Conservation (phyloP, 2,113 vertebrate species). For the Triplophysa tibetana region DNA sequence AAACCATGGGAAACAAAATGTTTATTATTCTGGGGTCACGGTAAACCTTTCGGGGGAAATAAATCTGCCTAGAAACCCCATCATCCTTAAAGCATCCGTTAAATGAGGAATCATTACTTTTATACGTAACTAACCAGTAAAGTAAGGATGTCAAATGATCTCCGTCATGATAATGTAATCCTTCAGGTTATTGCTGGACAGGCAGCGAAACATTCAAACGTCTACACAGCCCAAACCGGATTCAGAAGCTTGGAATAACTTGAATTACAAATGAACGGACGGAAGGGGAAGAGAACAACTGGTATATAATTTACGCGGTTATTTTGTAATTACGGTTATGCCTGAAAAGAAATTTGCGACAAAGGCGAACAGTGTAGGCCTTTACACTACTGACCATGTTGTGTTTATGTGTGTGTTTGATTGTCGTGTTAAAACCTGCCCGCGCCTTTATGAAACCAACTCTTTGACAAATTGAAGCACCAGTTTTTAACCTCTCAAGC, state of each 20-base stretch:
- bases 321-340: not conserved
- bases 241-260: slow-evolving; percentile 13
- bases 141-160: not conserved
- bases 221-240: slow-evolving; percentile 19
- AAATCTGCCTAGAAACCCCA: slow-evolving; percentile 11
- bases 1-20: slow-evolving; percentile 27
- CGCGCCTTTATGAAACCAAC: slow-evolving; percentile 5
- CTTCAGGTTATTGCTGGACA: slow-evolving; percentile 54
- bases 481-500: slow-evolving; percentile 24
- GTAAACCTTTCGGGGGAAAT: slow-evolving; percentile 13
- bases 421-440: slow-evolving; percentile 64
- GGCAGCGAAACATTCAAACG: slow-evolving; percentile 25
- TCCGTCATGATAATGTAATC: slow-evolving; percentile 1
- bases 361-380: not conserved
- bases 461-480: slow-evolving; percentile 37
- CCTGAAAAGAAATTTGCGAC: not conserved
- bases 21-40: slow-evolving; percentile 17
- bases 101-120: not conserved
- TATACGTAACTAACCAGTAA: not conserved
- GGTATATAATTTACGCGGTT: not conserved
- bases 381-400: not conserved
- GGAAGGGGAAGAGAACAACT: not conserved
- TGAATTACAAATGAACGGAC: not conserved
- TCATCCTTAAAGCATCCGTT: not conserved
- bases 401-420: slow-evolving; percentile 59